Evolutionary conservation across 2,888 invertebrate genomes (phyloP).

Genomic region (Trichacis sp.): DNA sequence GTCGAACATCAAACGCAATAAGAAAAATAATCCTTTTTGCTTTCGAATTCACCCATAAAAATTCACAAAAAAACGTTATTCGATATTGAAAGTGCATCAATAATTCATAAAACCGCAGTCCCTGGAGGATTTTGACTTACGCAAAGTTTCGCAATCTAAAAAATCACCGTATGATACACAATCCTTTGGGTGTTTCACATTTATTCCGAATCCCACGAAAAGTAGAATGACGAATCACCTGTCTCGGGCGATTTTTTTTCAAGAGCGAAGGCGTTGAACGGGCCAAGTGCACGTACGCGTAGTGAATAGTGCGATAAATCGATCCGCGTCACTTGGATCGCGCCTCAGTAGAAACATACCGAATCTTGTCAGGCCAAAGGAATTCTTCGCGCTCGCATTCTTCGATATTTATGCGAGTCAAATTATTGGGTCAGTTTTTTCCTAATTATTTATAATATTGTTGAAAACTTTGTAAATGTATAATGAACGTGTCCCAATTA

Average conservation of each 20-base stretch:
- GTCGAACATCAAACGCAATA: too few relatives aligned
- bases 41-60: neutral
- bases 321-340: conserved; percentile 28
- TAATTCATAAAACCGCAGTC: too few relatives aligned
- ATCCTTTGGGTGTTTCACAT: neutral
- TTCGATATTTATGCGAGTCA: conserved; percentile 41
- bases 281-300: conserved; percentile 15
- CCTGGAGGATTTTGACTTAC: too few relatives aligned
- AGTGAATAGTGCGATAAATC: conserved; percentile 30
- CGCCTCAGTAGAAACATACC: conserved; percentile 33
- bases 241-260: neutral
- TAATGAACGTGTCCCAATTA: too few relatives aligned
- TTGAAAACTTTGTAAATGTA: too few relatives aligned
- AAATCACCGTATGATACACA: neutral
- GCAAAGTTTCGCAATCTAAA: neutral
- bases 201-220: neutral
- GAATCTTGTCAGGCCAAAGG: conserved; percentile 33
- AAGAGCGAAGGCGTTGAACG: conserved; percentile 6
- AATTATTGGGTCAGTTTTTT: too few relatives aligned
- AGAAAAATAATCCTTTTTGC: too few relatives aligned
- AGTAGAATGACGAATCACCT: neutral
- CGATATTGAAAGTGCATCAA: neutral
- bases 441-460: too few relatives aligned
- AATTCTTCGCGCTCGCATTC: conserved; percentile 30
- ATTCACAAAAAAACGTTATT: neutral